phyloP scores from a whole-genome alignment of 2,113 vertebrate species.

The Embiotoca jacksoni region DNA sequence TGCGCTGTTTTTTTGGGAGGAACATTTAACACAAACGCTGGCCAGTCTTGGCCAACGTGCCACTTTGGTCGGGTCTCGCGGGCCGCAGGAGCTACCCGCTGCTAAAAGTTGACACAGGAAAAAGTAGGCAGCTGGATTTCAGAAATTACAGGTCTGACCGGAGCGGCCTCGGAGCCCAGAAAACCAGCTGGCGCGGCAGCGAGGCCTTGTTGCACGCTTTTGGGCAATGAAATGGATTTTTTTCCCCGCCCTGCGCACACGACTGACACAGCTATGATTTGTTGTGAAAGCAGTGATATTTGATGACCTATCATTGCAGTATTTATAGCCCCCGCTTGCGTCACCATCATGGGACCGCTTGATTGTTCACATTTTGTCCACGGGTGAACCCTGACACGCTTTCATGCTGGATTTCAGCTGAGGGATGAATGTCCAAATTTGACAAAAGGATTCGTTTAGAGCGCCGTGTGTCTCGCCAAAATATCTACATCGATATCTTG shows the following conservation, averaged over 20 bases:
- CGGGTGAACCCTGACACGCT: slow-evolving; percentile 42
- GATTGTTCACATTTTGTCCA: slow-evolving; percentile 54
- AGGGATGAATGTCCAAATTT: slow-evolving; percentile 18
- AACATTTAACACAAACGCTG: slow-evolving; percentile 70
- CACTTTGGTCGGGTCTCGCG: slow-evolving; percentile 71
- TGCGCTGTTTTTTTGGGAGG: slow-evolving; percentile 57
- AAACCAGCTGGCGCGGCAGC: slow-evolving; percentile 72
- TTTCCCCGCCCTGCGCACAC: slow-evolving; percentile 37
- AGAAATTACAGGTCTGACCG: slow-evolving; percentile 84
- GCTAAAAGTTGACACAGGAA: slow-evolving; percentile 85
- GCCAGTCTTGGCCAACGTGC: slow-evolving; percentile 66
- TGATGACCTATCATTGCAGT: slow-evolving; percentile 77
- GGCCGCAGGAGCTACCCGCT: slow-evolving; percentile 70
- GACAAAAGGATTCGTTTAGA: slow-evolving; percentile 48
- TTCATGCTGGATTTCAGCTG: neutral
- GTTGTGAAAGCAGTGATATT: slow-evolving; percentile 78
- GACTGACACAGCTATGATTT: slow-evolving; percentile 72
- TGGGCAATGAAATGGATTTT: slow-evolving; percentile 61
- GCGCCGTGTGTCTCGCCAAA: neutral
- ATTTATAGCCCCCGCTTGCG: slow-evolving; percentile 74
- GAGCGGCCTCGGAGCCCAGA: slow-evolving; percentile 65
- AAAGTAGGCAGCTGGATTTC: slow-evolving; percentile 80
- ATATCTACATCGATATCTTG: slow-evolving; percentile 22
- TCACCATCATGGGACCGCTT: slow-evolving; percentile 64
- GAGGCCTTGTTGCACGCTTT: slow-evolving; percentile 75